Conservation (phyloP, 2,888 invertebrate genomes). For the Congeria kusceri region DNA sequence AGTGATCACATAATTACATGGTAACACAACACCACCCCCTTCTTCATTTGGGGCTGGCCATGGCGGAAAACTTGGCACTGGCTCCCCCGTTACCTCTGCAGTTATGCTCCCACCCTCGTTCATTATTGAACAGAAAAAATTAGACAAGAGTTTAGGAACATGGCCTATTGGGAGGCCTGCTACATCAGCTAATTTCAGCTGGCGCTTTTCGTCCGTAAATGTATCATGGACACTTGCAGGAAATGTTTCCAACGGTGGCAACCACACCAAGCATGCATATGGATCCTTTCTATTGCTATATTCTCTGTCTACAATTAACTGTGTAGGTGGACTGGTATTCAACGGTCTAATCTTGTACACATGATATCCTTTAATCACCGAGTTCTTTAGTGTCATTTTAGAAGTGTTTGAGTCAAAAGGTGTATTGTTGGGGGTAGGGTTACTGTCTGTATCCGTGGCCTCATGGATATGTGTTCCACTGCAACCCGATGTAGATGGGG, state of each 20-base stretch:
- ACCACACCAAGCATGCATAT: no score
- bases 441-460: no score
- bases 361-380: slow-evolving; percentile 33
- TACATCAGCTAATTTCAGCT: slow-evolving; percentile 13
- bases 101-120: slow-evolving; percentile 7
- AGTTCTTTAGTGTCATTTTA: slow-evolving; percentile 18
- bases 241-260: slow-evolving; percentile 22
- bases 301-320: slow-evolving; percentile 16
- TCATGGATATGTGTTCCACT: no score
- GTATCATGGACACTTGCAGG: slow-evolving; percentile 6
- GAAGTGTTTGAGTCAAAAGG: no score
- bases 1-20: slow-evolving; percentile 18
- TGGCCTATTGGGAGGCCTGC: slow-evolving; percentile 14
- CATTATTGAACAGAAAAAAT: slow-evolving; percentile 6
- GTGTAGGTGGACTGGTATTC: slow-evolving; percentile 7
- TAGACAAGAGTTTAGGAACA: slow-evolving; percentile 1
- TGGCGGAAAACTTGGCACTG: no score
- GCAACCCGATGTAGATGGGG: no score
- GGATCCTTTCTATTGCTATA: slow-evolving; percentile 5
- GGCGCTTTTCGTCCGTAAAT: slow-evolving; percentile 23
- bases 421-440: no score
- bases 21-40: slow-evolving; percentile 26
- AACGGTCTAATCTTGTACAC: slow-evolving; percentile 10
- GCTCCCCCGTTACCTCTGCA: no score
- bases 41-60: slow-evolving; percentile 18